Conservation (phyloP, 2,113 vertebrate genomes). For the Caretta caretta region DNA sequence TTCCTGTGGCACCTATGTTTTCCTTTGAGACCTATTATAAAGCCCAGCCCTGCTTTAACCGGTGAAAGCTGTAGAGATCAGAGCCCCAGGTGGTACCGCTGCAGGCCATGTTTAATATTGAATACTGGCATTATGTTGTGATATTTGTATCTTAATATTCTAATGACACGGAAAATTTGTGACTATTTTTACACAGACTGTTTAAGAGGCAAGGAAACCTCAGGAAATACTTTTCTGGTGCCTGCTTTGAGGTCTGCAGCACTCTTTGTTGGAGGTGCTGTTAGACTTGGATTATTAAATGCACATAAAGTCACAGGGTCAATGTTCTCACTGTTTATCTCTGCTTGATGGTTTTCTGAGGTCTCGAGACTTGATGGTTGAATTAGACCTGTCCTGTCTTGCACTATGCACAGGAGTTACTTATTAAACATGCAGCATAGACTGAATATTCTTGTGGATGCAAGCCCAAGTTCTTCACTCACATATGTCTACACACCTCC, state of each 20-base stretch:
- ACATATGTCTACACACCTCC: not conserved
- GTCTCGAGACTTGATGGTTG: not conserved
- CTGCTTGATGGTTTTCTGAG: not conserved
- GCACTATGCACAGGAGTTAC: not conserved
- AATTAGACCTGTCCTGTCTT: not conserved
- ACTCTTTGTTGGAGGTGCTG: not conserved
- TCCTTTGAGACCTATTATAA: slow-evolving; percentile 30
- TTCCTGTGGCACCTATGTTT: slow-evolving; percentile 22
- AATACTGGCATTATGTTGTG: slow-evolving; percentile 54
- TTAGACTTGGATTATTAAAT: not conserved
- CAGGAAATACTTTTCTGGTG: not conserved
- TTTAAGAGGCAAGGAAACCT: not conserved
- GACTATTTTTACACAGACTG: not conserved
- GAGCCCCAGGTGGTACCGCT: slow-evolving; percentile 60
- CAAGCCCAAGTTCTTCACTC: not conserved
- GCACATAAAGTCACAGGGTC: not conserved
- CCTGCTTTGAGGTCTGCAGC: not conserved
- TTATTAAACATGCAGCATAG: not conserved
- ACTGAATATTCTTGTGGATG: not conserved
- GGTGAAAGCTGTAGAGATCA: slow-evolving; percentile 58
- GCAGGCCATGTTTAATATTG: slow-evolving; percentile 71
- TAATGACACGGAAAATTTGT: not conserved
- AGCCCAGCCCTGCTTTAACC: slow-evolving; percentile 41
- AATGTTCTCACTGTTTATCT: not conserved
- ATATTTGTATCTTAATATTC: slow-evolving; percentile 60